Conservation (phyloP, 2,888 invertebrate genomes). For the Disparrhopalites patrizii region DNA sequence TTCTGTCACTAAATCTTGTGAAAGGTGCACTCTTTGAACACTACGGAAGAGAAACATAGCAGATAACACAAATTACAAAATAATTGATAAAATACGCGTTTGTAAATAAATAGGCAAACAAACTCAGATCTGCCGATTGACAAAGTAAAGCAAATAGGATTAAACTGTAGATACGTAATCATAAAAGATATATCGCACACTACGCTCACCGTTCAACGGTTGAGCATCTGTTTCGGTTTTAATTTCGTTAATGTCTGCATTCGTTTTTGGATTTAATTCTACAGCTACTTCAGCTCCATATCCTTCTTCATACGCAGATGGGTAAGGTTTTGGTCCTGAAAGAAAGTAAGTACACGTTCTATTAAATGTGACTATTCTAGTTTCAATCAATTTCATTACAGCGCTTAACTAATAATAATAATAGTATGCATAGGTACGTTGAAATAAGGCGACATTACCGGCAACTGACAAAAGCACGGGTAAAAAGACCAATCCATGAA, state of each 20-base stretch:
- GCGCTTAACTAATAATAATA: neutral
- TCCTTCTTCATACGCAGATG: slow-evolving; percentile 4
- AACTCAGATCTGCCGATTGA: no score
- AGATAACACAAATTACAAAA: neutral
- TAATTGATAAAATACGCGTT: neutral
- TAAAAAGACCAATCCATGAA: slow-evolving; percentile 69
- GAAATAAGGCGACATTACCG: neutral
- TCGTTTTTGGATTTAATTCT: slow-evolving; percentile 1
- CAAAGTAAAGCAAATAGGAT: neutral
- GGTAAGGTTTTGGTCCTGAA: slow-evolving; percentile 23
- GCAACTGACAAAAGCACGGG: slow-evolving; percentile 62
- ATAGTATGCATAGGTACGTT: neutral
- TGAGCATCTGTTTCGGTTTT: neutral
- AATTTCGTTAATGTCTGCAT: no score
- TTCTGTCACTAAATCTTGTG: no score
- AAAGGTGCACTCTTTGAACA: no score
- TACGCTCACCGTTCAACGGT: neutral
- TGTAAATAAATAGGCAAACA: neutral
- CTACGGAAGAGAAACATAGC: neutral
- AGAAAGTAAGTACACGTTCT: neutral
- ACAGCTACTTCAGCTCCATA: neutral
- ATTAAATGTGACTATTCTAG: no score
- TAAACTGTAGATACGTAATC: slow-evolving; percentile 20
- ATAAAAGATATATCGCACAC: neutral
- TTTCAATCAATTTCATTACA: no score